Conservation (phyloP, 2,888 invertebrate genomes). For the Trissolcus brochymenae region DNA sequence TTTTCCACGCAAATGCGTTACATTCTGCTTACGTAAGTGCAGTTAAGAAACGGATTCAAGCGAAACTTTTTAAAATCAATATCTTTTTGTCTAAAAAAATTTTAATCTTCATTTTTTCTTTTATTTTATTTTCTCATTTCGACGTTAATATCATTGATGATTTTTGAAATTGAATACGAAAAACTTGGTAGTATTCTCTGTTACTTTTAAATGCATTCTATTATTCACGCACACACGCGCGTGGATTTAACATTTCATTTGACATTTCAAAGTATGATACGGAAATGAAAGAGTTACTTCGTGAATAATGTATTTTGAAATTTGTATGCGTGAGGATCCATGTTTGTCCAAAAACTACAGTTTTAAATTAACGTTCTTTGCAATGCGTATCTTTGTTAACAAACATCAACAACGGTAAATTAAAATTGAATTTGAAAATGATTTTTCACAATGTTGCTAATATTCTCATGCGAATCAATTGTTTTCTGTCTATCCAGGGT, state of each 20-base stretch:
- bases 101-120: slow-evolving; percentile 8
- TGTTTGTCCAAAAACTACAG: slow-evolving; percentile 25
- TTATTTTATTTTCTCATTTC: slow-evolving; percentile 6
- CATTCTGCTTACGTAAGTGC: slow-evolving; percentile 56
- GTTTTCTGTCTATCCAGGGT: neutral
- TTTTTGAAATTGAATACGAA: slow-evolving; percentile 27
- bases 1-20: slow-evolving; percentile 61
- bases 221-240: slow-evolving; percentile 25
- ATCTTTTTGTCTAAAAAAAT: slow-evolving; percentile 26
- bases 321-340: slow-evolving; percentile 25
- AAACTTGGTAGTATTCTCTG: slow-evolving; percentile 41
- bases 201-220: slow-evolving; percentile 32
- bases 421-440: no score
- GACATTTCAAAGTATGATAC: slow-evolving; percentile 45
- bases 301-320: slow-evolving; percentile 47
- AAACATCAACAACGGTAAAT: no score
- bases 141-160: slow-evolving; percentile 27
- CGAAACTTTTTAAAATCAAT: slow-evolving; percentile 45
- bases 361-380: no score
- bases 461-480: neutral
- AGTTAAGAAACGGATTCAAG: slow-evolving; percentile 52
- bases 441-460: no score
- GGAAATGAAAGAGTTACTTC: slow-evolving; percentile 36
- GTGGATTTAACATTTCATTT: slow-evolving; percentile 42
- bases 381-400: no score